Evolutionary conservation across 2,888 invertebrate species (phyloP), one percentile per base, ranked within the genome.

Genomic region (Mantis religiosa): DNA sequence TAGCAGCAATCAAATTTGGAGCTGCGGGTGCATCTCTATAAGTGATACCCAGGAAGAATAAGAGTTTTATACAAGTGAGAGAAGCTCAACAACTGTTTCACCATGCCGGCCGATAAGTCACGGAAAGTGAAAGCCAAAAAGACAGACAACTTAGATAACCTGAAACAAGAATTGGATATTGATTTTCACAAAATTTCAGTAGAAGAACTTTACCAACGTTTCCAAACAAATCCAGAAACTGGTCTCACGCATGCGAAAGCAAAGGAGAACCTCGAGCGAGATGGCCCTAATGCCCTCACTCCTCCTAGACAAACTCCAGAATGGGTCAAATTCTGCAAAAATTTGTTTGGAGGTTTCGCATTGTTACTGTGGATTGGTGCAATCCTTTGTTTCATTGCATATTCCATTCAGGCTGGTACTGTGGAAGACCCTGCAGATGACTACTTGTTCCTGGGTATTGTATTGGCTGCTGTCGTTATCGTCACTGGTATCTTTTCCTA

Each of bases 321-420:
- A 95, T 99, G 99, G 99, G 97, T 99, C 92, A 99, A 99, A 94
- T 99, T 99, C 95, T 98, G 98, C 95, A 98, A 99, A 96, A 98
- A 99, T 95, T 95, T 99, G 92, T 99, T 99, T 94, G 99, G 99
- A 92, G 99, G 99, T 92, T 99, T 99, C 94, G 98, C 98, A 93
- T 96, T 98, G 94, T 95, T 99, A 93, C 95, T 99, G 93, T 99
- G 99, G 99, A 98, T 98, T 94, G 98, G 99, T 94, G 98, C 98
- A 93, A 96, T 98, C 93, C 96, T 99, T 92, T 99, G 99, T 95
- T 99, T 98, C 95, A 96, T 99, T 94, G 99, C 99, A 93, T 99
- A 98, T 94, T 97, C 97, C 93, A 98, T 98, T 95, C 96, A 96
- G 94, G 97, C 97, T 92, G 96, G 97, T 94, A 98, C 98, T 93